Evolutionary conservation across 1,140 invertebrate species (phyloP).

Genomic region (Micrasema longulum): DNA sequence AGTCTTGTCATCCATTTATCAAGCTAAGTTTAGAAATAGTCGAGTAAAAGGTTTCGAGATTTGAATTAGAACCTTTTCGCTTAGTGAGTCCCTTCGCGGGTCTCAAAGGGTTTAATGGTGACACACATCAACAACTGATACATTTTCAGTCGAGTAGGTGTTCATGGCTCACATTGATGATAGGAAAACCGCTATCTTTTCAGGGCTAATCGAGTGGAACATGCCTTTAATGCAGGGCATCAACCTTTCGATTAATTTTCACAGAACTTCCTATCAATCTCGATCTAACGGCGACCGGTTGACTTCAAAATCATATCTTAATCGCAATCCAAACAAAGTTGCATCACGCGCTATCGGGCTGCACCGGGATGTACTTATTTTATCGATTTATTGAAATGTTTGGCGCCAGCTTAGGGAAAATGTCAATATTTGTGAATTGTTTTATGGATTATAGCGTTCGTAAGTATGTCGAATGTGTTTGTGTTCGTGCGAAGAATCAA

Average conservation of each 20-base stretch:
- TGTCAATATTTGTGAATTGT: constrained; percentile 36
- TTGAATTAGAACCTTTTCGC: background rate
- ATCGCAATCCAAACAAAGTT: constrained; percentile 20
- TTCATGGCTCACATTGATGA: background rate
- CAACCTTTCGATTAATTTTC: constrained; percentile 5
- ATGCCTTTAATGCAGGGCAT: background rate
- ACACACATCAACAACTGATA: constrained; percentile 4
- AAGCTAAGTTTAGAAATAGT: too few relatives aligned
- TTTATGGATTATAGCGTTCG: background rate
- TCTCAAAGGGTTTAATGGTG: background rate
- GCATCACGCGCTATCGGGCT: constrained; percentile 15
- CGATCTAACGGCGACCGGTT: too few relatives aligned
- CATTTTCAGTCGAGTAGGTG: constrained; percentile 11
- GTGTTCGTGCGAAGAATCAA: background rate
- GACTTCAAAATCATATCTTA: background rate
- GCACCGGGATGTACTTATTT: constrained; percentile 11
- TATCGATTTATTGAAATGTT: constrained; percentile 37
- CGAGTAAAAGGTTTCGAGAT: too few relatives aligned
- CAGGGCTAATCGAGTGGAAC: constrained; percentile 13
- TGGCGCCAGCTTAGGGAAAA: constrained; percentile 21
- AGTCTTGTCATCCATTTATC: too few relatives aligned
- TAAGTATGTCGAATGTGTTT: background rate
- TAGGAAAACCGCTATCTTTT: constrained; percentile 20
- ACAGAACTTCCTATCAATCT: constrained; percentile 10
- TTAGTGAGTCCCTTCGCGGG: background rate